Evolutionary conservation across 92 coral and sea anemone species (phyloP).

Genomic region (Heteractis magnifica): DNA sequence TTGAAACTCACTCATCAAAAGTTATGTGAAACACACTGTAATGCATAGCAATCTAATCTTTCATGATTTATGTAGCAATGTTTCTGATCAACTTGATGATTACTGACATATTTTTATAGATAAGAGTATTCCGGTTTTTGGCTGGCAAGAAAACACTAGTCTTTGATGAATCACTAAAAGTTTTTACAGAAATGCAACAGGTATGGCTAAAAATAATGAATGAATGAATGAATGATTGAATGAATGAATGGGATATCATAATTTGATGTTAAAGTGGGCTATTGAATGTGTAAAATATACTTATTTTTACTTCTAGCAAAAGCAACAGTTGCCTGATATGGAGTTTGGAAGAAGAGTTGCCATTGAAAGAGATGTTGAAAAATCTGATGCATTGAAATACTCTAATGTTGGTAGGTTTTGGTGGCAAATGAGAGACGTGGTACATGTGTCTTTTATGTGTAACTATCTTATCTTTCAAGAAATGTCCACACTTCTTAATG

Average conservation of each 20-base stretch:
- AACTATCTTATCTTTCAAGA: no score
- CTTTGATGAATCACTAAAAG: conserved; percentile 88
- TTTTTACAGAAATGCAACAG: conserved; percentile 95
- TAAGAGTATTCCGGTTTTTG: conserved; percentile 86
- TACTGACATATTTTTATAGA: conserved; percentile 25
- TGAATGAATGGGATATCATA: no score
- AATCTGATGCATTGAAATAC: conserved; percentile 82
- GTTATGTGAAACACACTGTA: no score
- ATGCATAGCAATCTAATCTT: no score
- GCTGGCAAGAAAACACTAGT: conserved; percentile 90
- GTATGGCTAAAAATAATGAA: conserved; percentile 30
- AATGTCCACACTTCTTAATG: no score
- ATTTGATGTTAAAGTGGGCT: no score
- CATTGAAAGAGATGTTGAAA: conserved; percentile 89
- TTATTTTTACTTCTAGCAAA: conserved; percentile 49
- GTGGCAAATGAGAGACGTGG: no score
- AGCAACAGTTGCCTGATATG: conserved; percentile 95
- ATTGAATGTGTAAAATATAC: neutral
- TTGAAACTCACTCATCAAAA: no score
- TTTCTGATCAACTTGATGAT: neutral
- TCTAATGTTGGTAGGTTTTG: conserved; percentile 80
- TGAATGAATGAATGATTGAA: neutral
- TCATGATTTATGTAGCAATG: neutral
- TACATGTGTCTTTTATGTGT: no score
- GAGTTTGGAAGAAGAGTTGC: conserved; percentile 98